Base-by-base conservation (phyloP, 2,797 vertebrate species). In the Rhyacichthys aspro region DNA sequence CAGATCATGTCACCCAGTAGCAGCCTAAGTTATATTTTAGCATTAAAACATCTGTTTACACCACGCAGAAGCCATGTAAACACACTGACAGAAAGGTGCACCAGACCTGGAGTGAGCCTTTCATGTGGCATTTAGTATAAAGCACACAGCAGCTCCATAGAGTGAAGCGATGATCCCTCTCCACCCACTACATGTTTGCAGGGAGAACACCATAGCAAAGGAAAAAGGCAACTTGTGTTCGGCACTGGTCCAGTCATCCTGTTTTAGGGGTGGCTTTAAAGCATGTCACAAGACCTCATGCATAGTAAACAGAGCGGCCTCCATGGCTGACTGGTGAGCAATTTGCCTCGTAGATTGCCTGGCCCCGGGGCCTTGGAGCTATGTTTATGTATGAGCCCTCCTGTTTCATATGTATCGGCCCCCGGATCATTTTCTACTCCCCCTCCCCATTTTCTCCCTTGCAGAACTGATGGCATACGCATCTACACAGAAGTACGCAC, bases 361-460 rank as follows among this genome's bases (percentile, higher is more conserved):
- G 88, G 90, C 88, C 89, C 83, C 83, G 63, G 81, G 86, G 89
- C 88, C 89, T 86, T 93, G 91, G 92, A 91, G 91, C 93, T 93
- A 97, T 98, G 95, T 97, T 97, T 98, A 98, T 98, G 96, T 95
- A 98, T 98, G 96, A 98, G 94, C 87, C 78, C 88, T 94, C 93
- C 95, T 96, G 95, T 97, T 98, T 98, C 95, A 98, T 98, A 97
- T 98, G 95, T 97, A 98, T 98, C 95, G 93, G 94, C 93, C 94
- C 71, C 93, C 49, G 67, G 93, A 96, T 97, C 95, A 95, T 96
- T 97, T 88, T 95, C 95, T 93, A 48, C 67, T 28, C 93, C 90
- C 93, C 44, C 92, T 92, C 92, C 93, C 86, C 88, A 17, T 75
- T 86, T 78, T 80, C 75, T 82, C 78, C 72, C 74, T 63, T 91